phyloP scores from a whole-genome alignment of 2,113 vertebrate species.

The Microcebus lehilahytsara region DNA sequence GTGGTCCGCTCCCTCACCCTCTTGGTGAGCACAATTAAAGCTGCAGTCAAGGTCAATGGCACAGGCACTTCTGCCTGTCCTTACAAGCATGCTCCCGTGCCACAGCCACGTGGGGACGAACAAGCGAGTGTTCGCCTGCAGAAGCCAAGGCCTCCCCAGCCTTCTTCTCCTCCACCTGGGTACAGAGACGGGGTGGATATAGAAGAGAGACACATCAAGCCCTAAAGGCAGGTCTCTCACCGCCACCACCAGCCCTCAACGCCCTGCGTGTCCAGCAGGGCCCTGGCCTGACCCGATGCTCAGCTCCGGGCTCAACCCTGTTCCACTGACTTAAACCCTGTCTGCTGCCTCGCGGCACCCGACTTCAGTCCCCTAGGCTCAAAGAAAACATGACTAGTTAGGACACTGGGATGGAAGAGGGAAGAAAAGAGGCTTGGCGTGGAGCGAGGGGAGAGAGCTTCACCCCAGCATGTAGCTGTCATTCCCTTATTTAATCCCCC shows the following conservation, averaged over 20 bases:
- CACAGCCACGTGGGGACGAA: neutral
- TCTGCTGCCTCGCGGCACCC: neutral
- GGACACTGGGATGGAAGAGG: neutral
- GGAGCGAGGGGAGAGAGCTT: neutral
- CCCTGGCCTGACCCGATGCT: no score
- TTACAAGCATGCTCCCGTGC: neutral
- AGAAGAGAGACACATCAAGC: neutral
- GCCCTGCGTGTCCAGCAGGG: neutral
- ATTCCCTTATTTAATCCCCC: neutral
- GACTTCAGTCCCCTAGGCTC: neutral
- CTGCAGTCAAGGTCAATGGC: neutral
- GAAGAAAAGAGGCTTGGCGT: neutral
- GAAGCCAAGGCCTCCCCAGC: neutral
- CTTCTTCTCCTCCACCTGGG: neutral
- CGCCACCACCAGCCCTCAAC: neutral
- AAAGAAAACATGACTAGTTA: neutral
- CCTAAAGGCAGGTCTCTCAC: neutral
- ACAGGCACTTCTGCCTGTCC: neutral
- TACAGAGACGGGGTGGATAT: rapidly evolving
- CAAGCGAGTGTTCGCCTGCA: rapidly evolving
- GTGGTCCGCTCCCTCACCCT: neutral
- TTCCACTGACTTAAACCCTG: neutral
- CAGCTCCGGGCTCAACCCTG: neutral
- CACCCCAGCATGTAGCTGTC: neutral
- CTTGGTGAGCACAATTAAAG: neutral